phyloP scores from a whole-genome alignment of 2,888 invertebrate species.

The Drosophila falleni region DNA sequence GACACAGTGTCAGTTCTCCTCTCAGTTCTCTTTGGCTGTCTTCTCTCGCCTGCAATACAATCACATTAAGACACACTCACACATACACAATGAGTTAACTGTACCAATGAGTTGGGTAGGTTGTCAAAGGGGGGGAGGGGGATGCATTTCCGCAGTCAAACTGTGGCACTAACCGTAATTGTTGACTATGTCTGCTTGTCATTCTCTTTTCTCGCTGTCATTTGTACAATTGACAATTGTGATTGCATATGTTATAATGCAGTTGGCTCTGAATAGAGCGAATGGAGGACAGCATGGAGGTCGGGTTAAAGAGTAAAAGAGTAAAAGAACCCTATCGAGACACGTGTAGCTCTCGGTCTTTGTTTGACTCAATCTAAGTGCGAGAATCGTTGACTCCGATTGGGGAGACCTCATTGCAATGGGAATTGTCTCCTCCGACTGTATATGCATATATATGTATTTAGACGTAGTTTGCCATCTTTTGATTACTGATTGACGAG shows the following conservation, averaged over 20 bases:
- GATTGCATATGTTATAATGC: constrained; percentile 78
- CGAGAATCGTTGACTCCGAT: constrained; percentile 21
- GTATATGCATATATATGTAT: neutral
- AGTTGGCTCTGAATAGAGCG: constrained; percentile 36
- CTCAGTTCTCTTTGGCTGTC: constrained; percentile 6
- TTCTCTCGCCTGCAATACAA: constrained; percentile 41
- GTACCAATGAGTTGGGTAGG: neutral
- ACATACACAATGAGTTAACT: constrained; percentile 11
- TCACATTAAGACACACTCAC: constrained; percentile 39
- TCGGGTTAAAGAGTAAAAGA: neutral
- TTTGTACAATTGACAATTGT: constrained; percentile 77
- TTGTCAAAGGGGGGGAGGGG: neutral
- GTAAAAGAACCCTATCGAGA: constrained; percentile 5
- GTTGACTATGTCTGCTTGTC: constrained; percentile 67
- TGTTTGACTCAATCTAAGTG: constrained; percentile 38
- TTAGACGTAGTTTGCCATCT: constrained; percentile 32
- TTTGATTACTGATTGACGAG: constrained; percentile 68
- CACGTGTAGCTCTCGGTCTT: constrained; percentile 39
- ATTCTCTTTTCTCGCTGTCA: constrained; percentile 59
- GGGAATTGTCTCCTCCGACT: constrained; percentile 20
- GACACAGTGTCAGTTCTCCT: constrained; percentile 24
- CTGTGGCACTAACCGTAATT: constrained; percentile 77
- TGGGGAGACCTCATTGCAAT: constrained; percentile 14
- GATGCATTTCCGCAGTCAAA: constrained; percentile 60
- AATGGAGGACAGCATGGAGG: neutral